Evolutionary conservation across 2,797 vertebrate species (phyloP), one percentile per base, ranked within the genome.

Genomic region (Protonibea diacanthus): DNA sequence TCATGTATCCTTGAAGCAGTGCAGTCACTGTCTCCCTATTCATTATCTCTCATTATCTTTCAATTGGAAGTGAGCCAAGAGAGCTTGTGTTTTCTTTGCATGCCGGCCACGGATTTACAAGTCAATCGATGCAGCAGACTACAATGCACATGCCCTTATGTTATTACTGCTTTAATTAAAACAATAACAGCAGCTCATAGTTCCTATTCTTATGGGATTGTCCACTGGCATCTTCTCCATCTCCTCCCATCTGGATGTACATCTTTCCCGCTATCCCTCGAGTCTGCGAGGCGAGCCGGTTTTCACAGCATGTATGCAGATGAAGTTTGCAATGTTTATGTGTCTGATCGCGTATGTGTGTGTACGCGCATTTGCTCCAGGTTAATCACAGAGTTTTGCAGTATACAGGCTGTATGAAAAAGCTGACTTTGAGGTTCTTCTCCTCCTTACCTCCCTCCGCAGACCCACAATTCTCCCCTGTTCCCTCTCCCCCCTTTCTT

Each of bases 11-110:
- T 89, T 89, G 83, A 85, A 88, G 89, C 67, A 65, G 82, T 68
- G 80, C 78, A 86, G 82, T 80, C 89, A 74, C 86, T 64, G 84
- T 89, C 89, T 88, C 82, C 81, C 88, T 86, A 88, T 92, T 93
- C 89, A 92, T 94, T 91, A 93, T 92, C 91, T 91, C 86, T 92
- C 88, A 92, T 94, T 93, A 94, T 93, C 91, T 91, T 85, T 87
- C 78, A 52, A 58, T 69, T 92, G 92, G 91, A 90, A 0, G 85
- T 15, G 45, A 47, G 88, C 92, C 93, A 92, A 60, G 80, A 60
- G 80, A 44, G 85, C 80, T 78, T 27, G 82, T 88, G 90, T 91
- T 89, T 72, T 81, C 69, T 89, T 83, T 88, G 88, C 80, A 89
- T 86, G 87, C 92, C 3, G 84, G 85, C 86, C 85, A 75, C 52